These are phyloP conservation scores for Drosophila paulistorum DNA, from an alignment of 1,140 invertebrate genomes.

Conservation along the genomic window DNA sequence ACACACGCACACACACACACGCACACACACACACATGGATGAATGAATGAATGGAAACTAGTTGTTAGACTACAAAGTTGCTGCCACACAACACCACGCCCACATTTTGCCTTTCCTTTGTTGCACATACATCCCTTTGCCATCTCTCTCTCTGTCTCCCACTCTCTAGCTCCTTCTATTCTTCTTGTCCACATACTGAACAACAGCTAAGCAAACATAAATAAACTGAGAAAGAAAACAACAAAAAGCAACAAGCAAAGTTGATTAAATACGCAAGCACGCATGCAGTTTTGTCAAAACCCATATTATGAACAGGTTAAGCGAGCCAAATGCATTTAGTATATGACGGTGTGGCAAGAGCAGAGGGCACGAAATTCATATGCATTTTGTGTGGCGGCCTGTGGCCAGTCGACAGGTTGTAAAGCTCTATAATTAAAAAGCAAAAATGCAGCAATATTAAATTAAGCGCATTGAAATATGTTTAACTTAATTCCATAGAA, in stretches of 20 bases:
- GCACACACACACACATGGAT: background rate
- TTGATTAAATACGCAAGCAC: slow-evolving; percentile 11
- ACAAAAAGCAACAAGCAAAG: slow-evolving; percentile 4
- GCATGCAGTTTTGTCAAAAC: slow-evolving; percentile 19
- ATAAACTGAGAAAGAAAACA: slow-evolving; percentile 13
- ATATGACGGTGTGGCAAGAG: no score
- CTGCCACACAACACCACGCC: slow-evolving; percentile 15
- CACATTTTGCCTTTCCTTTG: slow-evolving; percentile 7
- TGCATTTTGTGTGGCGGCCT: background rate
- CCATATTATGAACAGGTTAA: background rate
- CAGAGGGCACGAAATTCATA: background rate
- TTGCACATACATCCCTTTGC: background rate
- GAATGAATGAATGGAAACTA: slow-evolving; percentile 9
- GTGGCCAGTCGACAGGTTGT: background rate
- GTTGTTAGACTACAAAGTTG: slow-evolving; percentile 15
- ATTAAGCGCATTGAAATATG: background rate
- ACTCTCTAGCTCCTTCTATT: background rate
- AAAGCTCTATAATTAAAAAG: background rate
- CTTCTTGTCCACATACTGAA: slow-evolving; percentile 6
- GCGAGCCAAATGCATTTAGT: no score
- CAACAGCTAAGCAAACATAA: slow-evolving; percentile 12
- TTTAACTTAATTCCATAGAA: background rate
- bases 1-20: slow-evolving; percentile 1
- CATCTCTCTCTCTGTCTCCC: background rate
- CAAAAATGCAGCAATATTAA: background rate